Percentiles rank a stretch among this genome's conserved stretches.
These are phyloP conservation scores for Pseudomyrmex sp. DNA, from an alignment of 1,140 invertebrate genomes.

Conservation along the genomic window DNA sequence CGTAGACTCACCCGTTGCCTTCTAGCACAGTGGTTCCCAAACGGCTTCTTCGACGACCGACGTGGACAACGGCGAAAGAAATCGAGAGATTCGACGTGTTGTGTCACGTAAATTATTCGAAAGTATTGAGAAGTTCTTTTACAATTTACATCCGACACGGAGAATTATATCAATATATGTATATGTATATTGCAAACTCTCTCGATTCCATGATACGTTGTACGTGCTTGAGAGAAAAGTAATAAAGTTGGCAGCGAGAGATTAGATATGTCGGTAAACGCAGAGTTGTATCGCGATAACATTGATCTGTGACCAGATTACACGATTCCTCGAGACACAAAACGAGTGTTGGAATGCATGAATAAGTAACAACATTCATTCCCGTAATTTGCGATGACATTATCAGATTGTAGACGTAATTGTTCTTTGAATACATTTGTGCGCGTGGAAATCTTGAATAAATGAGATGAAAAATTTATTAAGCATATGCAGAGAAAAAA, in stretches of 20 bases:
- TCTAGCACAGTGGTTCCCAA: constrained; percentile 80
- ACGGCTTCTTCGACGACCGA: constrained; percentile 34
- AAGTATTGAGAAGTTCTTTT: too few relatives aligned
- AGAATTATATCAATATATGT: too few relatives aligned
- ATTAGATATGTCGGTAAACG: background rate
- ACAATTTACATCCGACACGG: too few relatives aligned
- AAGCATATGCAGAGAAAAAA: constrained; percentile 1
- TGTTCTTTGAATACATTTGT: background rate
- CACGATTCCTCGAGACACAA: background rate
- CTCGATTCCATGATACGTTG: background rate
- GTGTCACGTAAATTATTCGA: too few relatives aligned
- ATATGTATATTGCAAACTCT: too few relatives aligned
- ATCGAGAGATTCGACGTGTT: background rate
- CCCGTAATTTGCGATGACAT: constrained; percentile 11
- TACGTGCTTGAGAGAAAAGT: background rate
- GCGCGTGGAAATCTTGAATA: constrained; percentile 13
- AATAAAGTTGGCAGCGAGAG: background rate
- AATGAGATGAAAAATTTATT: background rate
- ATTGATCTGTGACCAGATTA: background rate
- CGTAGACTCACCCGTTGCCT: constrained; percentile 80
- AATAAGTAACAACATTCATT: background rate
- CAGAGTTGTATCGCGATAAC: background rate
- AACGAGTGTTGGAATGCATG: background rate
- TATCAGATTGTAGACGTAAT: constrained; percentile 6
- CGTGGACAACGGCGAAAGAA: background rate